Evolutionary conservation across 1,140 invertebrate species (phyloP).

Genomic region (Gryon sp.): DNA sequence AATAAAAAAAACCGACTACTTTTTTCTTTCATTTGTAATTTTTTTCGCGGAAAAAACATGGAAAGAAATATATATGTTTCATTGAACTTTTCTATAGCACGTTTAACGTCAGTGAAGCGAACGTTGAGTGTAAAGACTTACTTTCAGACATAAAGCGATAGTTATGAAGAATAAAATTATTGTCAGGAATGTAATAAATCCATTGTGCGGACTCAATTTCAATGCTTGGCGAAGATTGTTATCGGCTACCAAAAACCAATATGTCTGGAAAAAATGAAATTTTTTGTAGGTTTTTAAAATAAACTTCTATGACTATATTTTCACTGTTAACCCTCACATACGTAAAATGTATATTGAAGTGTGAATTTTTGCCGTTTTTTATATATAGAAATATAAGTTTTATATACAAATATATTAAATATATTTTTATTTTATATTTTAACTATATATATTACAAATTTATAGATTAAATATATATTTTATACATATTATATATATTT

Average conservation of each 20-base stretch:
- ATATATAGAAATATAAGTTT: too few relatives aligned
- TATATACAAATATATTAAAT: too few relatives aligned
- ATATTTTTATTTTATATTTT: too few relatives aligned
- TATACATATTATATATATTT: too few relatives aligned
- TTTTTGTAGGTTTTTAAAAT: too few relatives aligned
- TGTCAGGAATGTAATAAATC: conserved; percentile 23
- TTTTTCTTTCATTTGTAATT: conserved; percentile 5
- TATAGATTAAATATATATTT: too few relatives aligned
- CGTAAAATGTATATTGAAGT: too few relatives aligned
- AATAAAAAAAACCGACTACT: not conserved
- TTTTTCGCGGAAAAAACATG: not conserved
- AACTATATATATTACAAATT: too few relatives aligned
- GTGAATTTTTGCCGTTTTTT: too few relatives aligned
- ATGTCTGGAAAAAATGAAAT: conserved; percentile 19
- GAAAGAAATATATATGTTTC: not conserved
- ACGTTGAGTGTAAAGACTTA: conserved; percentile 11
- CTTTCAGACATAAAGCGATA: conserved; percentile 24
- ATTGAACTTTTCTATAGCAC: not conserved
- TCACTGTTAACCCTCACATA: too few relatives aligned
- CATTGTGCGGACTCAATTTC: conserved; percentile 16
- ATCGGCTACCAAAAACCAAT: conserved; percentile 44
- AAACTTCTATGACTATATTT: too few relatives aligned
- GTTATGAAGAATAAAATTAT: conserved; percentile 26
- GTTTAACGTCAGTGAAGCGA: not conserved
- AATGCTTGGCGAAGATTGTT: conserved; percentile 24